Evolutionary conservation across 2,113 vertebrate genomes (phyloP).

Genomic region (Syngnathus typhle): DNA sequence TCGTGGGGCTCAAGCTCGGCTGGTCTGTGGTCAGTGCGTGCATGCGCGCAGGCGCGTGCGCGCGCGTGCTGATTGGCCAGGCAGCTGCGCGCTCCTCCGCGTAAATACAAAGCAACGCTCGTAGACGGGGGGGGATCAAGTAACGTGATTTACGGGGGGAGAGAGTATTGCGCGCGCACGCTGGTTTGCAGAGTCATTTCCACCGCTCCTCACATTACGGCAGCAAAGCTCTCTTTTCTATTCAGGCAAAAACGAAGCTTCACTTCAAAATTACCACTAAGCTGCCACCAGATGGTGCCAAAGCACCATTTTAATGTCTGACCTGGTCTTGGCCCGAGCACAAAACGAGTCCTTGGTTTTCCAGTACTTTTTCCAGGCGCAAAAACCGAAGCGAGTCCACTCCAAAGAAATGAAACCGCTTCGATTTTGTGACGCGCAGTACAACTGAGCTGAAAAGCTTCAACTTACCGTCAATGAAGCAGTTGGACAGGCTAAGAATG

Average conservation of each 20-base stretch:
- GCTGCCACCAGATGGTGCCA: not conserved
- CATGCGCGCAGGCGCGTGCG: too few species aligned
- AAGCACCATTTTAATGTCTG: not conserved
- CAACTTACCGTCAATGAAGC: too few species aligned
- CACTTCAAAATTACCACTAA: not conserved
- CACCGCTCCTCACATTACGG: not conserved
- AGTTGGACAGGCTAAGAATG: not conserved
- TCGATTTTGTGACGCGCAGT: too few species aligned
- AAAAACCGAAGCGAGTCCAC: too few species aligned
- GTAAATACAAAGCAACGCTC: not conserved
- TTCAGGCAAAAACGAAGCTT: not conserved
- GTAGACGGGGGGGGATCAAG: not conserved
- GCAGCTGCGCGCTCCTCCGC: not conserved
- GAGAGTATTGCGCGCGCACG: not conserved
- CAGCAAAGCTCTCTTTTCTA: not conserved
- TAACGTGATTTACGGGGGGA: not conserved
- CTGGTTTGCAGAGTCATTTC: not conserved
- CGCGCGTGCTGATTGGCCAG: not conserved
- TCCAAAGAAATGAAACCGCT: not conserved
- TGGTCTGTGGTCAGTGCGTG: not conserved
- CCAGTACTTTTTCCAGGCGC: too few species aligned
- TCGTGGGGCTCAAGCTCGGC: not conserved
- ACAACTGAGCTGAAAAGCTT: too few species aligned
- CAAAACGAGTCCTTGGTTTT: not conserved
- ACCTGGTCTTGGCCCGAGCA: not conserved